Evolutionary conservation across 2,797 vertebrate genomes (phyloP), one percentile per base, ranked within the genome.

Genomic region (Sphaeramia orbicularis): DNA sequence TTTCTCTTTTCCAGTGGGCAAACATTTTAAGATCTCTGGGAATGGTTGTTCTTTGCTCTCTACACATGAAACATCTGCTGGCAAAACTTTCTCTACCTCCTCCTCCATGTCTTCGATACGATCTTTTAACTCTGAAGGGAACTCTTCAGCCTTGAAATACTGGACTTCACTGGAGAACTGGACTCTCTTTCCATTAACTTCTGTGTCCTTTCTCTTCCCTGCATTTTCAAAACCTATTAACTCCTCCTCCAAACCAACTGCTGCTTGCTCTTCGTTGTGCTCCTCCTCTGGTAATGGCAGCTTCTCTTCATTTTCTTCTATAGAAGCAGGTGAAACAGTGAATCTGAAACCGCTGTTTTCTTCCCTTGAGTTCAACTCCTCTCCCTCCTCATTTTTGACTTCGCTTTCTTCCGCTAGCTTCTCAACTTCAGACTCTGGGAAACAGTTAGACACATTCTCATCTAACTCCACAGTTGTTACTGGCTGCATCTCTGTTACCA

Each of bases 131-230:
- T 54, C 64, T 11, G 67, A 1, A 4, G 50, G 58, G 14, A 47
- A 15, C 57, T 53, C 47, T 3, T 61, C 44, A 15, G 32, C 66
- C 24, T 66, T 15, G 3, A 86, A 81, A 71, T 79, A 78, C 44
- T 56, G 71, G 10, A 84, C 79, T 40, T 77, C 32, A 2, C 36
- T 37, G 4, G 73, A 78, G 62, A 88, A 86, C 42, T 86, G 70
- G 37, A 86, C 83, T 57, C 53, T 78, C 40, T 65, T 83, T 14
- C 73, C 59, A 2, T 80, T 48, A 49, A 36, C 63, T 10, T 67
- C 77, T 21, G 45, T 37, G 24, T 40, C 11, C 12, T 27, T 19
- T 48, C 32, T 40, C 19, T 74, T 44, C 1, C 1, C 32, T 36
- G 35, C 8, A 1, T 8, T n/a, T 36, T 40, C n/a, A 7, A 42